These are phyloP conservation scores for Macrobrachium nipponense DNA, from an alignment of 1,140 invertebrate genomes.

Conservation along the genomic window DNA sequence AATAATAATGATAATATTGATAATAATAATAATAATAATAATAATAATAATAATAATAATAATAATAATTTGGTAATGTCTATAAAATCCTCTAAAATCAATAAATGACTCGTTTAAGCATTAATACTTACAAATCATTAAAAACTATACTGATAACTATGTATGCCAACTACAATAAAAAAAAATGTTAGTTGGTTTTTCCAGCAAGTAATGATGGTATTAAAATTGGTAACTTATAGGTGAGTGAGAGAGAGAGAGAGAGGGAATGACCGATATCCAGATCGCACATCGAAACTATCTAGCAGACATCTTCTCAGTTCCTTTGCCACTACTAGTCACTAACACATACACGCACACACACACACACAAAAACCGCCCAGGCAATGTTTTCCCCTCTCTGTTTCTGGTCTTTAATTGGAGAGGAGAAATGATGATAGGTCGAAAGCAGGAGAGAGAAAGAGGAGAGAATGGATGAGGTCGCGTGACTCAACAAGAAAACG, in stretches of 20 bases:
- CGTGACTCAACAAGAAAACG: no score
- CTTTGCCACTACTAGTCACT: background rate
- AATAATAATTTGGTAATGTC: background rate
- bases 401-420: background rate
- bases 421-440: background rate
- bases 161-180: no score
- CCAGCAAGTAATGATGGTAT: no score
- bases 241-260: slow-evolving; percentile 1
- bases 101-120: background rate
- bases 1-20: slow-evolving; percentile 23
- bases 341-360: background rate
- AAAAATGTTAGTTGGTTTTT: no score
- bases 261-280: background rate
- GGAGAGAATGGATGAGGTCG: no score
- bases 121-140: background rate
- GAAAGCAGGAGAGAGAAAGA: no score
- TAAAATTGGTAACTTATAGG: no score
- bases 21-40: slow-evolving; percentile 25
- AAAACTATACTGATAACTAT: background rate
- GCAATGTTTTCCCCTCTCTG: no score
- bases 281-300: background rate
- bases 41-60: slow-evolving; percentile 36
- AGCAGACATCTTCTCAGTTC: background rate
- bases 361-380: no score
- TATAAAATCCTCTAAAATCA: background rate